phyloP scores from a whole-genome alignment of 2,888 invertebrate species.

The Mesoligia furuncula region DNA sequence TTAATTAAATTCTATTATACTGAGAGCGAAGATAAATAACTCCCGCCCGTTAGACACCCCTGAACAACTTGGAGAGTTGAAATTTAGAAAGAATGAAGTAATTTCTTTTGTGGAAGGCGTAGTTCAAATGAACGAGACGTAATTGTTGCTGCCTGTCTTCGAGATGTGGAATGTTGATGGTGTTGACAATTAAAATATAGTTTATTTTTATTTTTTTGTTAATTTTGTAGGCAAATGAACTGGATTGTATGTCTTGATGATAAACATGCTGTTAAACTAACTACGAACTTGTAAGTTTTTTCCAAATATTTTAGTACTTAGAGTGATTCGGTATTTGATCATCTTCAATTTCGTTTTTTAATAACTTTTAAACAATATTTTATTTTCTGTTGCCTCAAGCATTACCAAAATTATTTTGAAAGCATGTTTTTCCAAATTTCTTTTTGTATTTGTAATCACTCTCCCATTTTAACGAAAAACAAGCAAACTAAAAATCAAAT shows the following conservation, averaged over 20 bases:
- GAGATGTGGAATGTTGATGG: constrained; percentile 61
- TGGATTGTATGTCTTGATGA: neutral
- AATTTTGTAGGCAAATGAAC: neutral
- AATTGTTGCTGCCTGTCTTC: constrained; percentile 69
- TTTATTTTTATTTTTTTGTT: constrained; percentile 16
- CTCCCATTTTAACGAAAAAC: no score
- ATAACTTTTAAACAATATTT: neutral
- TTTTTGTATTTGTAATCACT: neutral
- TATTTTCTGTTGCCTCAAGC: neutral
- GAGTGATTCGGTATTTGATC: neutral
- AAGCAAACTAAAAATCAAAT: neutral
- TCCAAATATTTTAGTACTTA: neutral
- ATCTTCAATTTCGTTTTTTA: neutral
- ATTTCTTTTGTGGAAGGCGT: constrained; percentile 81
- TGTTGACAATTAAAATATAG: constrained; percentile 35
- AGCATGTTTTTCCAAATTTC: neutral
- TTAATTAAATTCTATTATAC: constrained; percentile 90
- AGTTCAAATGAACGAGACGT: constrained; percentile 70
- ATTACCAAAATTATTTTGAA: neutral
- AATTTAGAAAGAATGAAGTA: constrained; percentile 87
- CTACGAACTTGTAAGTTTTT: neutral
- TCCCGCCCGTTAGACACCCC: constrained; percentile 77
- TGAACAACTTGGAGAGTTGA: constrained; percentile 73
- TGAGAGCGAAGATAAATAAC: constrained; percentile 88
- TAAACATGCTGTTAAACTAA: neutral